These are phyloP conservation scores for Argya squamiceps DNA, from an alignment of 2,797 vertebrate genomes.

Conservation along the genomic window DNA sequence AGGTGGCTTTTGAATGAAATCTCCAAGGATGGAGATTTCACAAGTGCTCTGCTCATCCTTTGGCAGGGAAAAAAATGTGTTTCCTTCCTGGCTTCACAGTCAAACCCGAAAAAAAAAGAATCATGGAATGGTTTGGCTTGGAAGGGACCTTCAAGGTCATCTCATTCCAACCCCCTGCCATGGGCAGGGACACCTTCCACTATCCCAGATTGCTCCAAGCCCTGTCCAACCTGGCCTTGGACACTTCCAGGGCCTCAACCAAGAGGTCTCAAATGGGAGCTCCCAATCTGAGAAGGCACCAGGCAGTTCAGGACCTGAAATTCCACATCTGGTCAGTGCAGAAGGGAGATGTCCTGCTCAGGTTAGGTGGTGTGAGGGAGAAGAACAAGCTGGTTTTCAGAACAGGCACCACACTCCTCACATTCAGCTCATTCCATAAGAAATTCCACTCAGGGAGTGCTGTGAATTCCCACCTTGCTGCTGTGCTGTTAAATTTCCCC, in stretches of 20 bases:
- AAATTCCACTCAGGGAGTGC: background rate
- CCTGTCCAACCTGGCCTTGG: accelerated
- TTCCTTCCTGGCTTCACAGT: background rate
- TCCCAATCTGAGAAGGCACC: background rate
- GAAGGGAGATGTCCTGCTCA: background rate
- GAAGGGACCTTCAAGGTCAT: background rate
- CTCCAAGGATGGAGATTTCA: background rate
- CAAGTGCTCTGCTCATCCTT: background rate
- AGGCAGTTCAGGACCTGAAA: background rate
- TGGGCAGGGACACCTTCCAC: background rate
- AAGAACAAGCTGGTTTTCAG: background rate
- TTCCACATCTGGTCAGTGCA: background rate
- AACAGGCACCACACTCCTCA: background rate
- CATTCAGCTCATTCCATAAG: background rate
- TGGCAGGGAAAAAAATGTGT: background rate
- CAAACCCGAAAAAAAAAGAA: background rate
- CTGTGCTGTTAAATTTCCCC: background rate
- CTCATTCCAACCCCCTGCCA: background rate
- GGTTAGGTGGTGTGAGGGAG: background rate
- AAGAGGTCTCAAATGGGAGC: accelerated
- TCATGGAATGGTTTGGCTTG: background rate
- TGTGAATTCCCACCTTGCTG: background rate
- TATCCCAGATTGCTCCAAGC: background rate
- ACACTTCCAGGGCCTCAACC: background rate
- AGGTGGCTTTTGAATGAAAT: background rate